These are phyloP conservation scores for Podotricha telesiphe DNA, from an alignment of 2,888 invertebrate genomes.

Conservation along the genomic window DNA sequence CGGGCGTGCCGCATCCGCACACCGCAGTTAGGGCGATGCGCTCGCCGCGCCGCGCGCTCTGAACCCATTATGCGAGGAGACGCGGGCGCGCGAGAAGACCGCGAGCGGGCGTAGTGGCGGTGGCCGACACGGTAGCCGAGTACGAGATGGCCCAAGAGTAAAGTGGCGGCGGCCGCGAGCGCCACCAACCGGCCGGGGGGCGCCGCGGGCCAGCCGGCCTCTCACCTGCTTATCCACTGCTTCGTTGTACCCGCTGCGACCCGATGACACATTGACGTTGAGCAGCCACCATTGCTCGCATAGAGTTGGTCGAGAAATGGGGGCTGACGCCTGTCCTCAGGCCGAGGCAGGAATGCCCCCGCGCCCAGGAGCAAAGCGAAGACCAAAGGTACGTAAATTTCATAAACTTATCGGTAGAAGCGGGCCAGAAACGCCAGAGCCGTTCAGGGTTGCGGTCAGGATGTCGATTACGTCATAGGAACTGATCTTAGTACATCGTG, in stretches of 20 bases:
- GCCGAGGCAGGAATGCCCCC: constrained; percentile 97
- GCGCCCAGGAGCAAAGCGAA: constrained; percentile 87
- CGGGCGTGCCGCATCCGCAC: constrained; percentile 61
- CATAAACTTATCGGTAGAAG: neutral
- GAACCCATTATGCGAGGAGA: constrained; percentile 57
- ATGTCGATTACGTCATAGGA: constrained; percentile 51
- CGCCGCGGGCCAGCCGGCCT: constrained; percentile 75
- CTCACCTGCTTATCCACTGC: constrained; percentile 69
- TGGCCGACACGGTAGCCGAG: constrained; percentile 58
- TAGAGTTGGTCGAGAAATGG: constrained; percentile 99
- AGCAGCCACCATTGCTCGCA: constrained; percentile 97
- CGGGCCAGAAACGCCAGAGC: constrained; percentile 43
- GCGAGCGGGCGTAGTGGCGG: constrained; percentile 56
- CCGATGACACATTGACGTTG: constrained; percentile 81
- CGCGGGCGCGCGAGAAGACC: constrained; percentile 50
- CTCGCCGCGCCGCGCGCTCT: constrained; percentile 54
- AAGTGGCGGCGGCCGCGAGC: constrained; percentile 67
- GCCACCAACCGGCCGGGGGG: constrained; percentile 71
- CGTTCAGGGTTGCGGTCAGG: constrained; percentile 59
- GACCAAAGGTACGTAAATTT: constrained; percentile 86
- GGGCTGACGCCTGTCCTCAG: constrained; percentile 98
- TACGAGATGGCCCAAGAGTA: constrained; percentile 60
- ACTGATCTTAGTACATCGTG: constrained; percentile 50
- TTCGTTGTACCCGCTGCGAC: constrained; percentile 64
- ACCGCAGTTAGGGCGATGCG: constrained; percentile 60